Evolutionary conservation across 2,888 invertebrate genomes (phyloP).

Genomic region (Cremastinae sp.): DNA sequence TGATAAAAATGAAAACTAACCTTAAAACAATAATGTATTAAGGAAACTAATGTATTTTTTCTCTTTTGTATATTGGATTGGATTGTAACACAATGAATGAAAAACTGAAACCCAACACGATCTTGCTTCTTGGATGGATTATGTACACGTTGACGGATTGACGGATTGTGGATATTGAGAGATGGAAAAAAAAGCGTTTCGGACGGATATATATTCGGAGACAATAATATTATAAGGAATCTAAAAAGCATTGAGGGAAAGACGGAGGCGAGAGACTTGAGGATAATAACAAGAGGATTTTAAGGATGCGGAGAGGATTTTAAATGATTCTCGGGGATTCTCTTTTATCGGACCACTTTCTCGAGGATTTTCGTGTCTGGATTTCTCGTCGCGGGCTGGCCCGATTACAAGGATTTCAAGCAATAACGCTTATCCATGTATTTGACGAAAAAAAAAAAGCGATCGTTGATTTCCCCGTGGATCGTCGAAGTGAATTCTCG

Average conservation of each 20-base stretch:
- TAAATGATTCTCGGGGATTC: slow-evolving; percentile 32
- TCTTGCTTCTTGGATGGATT: slow-evolving; percentile 80
- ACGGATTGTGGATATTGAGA: slow-evolving; percentile 69
- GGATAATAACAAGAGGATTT: slow-evolving; percentile 70
- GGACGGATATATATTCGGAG: slow-evolving; percentile 73
- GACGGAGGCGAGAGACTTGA: slow-evolving; percentile 54
- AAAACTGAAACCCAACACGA: slow-evolving; percentile 80
- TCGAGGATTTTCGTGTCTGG: slow-evolving; percentile 61
- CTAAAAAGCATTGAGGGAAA: slow-evolving; percentile 59
- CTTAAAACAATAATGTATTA: slow-evolving; percentile 62
- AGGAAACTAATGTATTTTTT: slow-evolving; percentile 80
- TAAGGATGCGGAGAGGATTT: slow-evolving; percentile 70
- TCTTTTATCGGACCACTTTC: slow-evolving; percentile 55
- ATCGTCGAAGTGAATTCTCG: slow-evolving; percentile 44
- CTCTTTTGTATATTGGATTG: slow-evolving; percentile 81
- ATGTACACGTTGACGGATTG: slow-evolving; percentile 76
- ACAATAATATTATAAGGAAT: slow-evolving; percentile 72
- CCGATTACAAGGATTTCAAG: slow-evolving; percentile 56
- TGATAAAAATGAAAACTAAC: slow-evolving; percentile 45
- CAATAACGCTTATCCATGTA: slow-evolving; percentile 52
- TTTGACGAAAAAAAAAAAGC: slow-evolving; percentile 42
- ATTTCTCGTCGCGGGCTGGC: slow-evolving; percentile 62
- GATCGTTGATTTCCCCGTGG: slow-evolving; percentile 39
- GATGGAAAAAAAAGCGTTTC: slow-evolving; percentile 58
- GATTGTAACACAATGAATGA: slow-evolving; percentile 81